Evolutionary conservation across 2,888 invertebrate species (phyloP).

Genomic region (Drosophila quinaria): DNA sequence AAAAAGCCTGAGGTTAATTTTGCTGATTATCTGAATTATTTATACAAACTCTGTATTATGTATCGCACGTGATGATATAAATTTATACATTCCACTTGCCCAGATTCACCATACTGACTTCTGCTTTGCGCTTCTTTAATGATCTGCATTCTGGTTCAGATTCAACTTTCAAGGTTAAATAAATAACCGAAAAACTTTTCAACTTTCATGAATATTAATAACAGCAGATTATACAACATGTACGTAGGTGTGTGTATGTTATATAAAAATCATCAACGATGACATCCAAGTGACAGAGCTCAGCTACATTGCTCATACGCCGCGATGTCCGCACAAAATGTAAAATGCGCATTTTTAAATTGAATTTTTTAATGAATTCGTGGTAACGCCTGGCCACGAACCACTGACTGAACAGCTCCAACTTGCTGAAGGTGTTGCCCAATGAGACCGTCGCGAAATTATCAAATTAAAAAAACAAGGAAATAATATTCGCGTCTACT

Average conservation of each 20-base stretch:
- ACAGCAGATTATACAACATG: constrained; percentile 61
- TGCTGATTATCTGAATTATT: constrained; percentile 62
- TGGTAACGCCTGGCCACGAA: constrained; percentile 53
- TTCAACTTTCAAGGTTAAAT: constrained; percentile 54
- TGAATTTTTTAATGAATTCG: constrained; percentile 79
- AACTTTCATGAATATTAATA: constrained; percentile 80
- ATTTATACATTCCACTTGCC: constrained; percentile 56
- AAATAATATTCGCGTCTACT: neutral
- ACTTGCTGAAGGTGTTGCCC: constrained; percentile 53
- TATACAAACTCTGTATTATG: constrained; percentile 13
- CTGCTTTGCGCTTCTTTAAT: constrained; percentile 6
- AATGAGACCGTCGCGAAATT: constrained; percentile 53
- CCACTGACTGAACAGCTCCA: constrained; percentile 35
- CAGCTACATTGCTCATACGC: constrained; percentile 62
- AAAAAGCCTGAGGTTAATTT: constrained; percentile 37
- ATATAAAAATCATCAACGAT: constrained; percentile 42
- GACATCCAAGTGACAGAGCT: constrained; percentile 44
- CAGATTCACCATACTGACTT: constrained; percentile 35
- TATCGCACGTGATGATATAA: constrained; percentile 51
- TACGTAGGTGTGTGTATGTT: neutral
- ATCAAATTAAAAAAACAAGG: constrained; percentile 53
- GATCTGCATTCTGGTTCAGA: neutral
- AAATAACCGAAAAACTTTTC: constrained; percentile 77
- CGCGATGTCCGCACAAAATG: constrained; percentile 57
- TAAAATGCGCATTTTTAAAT: constrained; percentile 77